Base-by-base conservation (phyloP, 1,140 invertebrate species). In the Drosophila persimilis region DNA sequence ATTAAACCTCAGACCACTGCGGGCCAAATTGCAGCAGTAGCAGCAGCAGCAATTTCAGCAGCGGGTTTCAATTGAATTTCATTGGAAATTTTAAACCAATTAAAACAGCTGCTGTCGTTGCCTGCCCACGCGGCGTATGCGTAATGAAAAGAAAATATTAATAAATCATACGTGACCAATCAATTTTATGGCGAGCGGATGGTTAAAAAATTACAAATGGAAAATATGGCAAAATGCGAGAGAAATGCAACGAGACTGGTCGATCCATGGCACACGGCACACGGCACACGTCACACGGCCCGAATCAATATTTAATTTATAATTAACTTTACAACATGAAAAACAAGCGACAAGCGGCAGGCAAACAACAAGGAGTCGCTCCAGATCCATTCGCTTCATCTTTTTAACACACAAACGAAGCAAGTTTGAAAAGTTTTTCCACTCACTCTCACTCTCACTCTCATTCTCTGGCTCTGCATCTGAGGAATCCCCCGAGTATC, bases 231-330 rank as follows among this genome's bases (percentile, higher is more conserved):
- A 11, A 41, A 39, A n/a, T 63, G 43, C 41, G 13, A 55, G 44
- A 45, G 46, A 77, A 67, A 50, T 65, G 48, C 52, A 58, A 65
- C 66, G 73, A 46, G 50, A 59, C 29, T 52, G 15, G 43, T 56
- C 50, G 44, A 2, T 31, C 31, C 24, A 26, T 26, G 24, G 24
- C 4, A 20, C 24, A 5, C 3, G 4, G 24, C 29, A 20, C 29
- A 31, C 6, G 52, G 24, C 69, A 57, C 76, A 79, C 73, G 76
- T 35, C 63, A 56, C 84, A 70, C 52, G 64, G 63, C 26, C 66
- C 88, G 84, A 83, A 89, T 88, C 83, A 88, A 88, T 88, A 88
- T 88, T 88, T 88, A 88, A 88, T 88, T 88, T 88, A 88, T 88
- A 88, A 88, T 88, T 88, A 88, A 88, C 83, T 88, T 88, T 88